These are phyloP conservation scores for Athripsodes cinereus DNA, from an alignment of 2,888 invertebrate genomes.

Conservation along the genomic window DNA sequence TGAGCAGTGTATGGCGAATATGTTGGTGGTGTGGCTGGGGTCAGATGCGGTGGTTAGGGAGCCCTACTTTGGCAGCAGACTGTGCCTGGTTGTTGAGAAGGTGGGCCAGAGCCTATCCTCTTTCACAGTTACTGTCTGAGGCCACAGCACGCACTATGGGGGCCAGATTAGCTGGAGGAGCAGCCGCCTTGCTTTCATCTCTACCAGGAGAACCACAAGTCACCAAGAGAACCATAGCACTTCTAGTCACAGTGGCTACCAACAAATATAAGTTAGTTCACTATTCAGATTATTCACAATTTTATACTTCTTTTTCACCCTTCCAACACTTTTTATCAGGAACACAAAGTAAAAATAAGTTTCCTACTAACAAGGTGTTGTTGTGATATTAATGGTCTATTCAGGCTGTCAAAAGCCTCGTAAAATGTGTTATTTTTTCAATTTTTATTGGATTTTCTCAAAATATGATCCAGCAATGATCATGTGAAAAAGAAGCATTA, in stretches of 20 bases:
- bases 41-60: constrained; percentile 20
- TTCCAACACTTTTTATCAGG: too few species aligned
- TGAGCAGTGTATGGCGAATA: constrained; percentile 21
- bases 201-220: constrained; percentile 23
- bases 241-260: constrained; percentile 19
- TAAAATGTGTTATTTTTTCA: too few species aligned
- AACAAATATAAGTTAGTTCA: constrained; percentile 17
- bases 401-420: too few species aligned
- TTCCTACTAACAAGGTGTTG: too few species aligned
- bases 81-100: constrained; percentile 24
- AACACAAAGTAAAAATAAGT: too few species aligned
- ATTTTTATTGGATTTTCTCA: too few species aligned
- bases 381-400: too few species aligned
- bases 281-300: background rate
- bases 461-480: too few species aligned
- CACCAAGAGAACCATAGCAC: constrained; percentile 17
- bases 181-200: constrained; percentile 18
- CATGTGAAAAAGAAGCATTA: too few species aligned
- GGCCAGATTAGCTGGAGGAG: constrained; percentile 15
- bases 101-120: constrained; percentile 18
- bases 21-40: constrained; percentile 24
- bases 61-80: constrained; percentile 22
- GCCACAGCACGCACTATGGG: background rate
- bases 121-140: background rate
- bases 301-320: too few species aligned